Conservation (phyloP, 2,797 vertebrate species). For the Halcyon badia region DNA sequence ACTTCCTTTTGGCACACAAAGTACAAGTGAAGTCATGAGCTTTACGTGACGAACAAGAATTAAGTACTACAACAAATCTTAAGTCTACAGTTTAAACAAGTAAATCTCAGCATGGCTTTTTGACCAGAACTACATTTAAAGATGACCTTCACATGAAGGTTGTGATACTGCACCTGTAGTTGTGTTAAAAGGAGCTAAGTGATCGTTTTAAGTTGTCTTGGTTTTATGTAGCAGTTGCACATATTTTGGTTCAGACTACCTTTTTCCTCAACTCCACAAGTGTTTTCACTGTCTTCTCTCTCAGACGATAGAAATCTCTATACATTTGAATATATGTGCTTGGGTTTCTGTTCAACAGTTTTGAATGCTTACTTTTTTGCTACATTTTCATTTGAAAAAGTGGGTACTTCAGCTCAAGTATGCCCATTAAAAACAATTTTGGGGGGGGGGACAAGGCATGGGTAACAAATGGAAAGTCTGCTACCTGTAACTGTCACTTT, state of each 20-base stretch:
- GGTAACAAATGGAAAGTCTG: neutral
- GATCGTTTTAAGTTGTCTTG: neutral
- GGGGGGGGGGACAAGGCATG: neutral
- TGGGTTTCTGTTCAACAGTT: neutral
- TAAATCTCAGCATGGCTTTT: neutral
- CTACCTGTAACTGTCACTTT: neutral
- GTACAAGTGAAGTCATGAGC: neutral
- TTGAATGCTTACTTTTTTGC: neutral
- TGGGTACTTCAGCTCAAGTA: neutral
- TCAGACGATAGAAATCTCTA: neutral
- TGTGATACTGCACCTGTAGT: neutral
- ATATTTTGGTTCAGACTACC: neutral
- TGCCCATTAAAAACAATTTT: neutral
- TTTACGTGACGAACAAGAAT: neutral
- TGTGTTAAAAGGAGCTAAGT: neutral
- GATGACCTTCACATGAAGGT: neutral
- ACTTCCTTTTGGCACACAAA: neutral
- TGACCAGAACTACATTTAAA: neutral
- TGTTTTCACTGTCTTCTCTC: neutral
- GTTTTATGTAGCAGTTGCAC: neutral
- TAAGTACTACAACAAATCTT: neutral
- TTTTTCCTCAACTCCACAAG: neutral
- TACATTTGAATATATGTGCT: neutral
- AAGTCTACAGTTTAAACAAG: neutral
- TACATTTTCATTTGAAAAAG: neutral